phyloP scores from a whole-genome alignment of 2,888 invertebrate species.

The Ectobius pallidus region DNA sequence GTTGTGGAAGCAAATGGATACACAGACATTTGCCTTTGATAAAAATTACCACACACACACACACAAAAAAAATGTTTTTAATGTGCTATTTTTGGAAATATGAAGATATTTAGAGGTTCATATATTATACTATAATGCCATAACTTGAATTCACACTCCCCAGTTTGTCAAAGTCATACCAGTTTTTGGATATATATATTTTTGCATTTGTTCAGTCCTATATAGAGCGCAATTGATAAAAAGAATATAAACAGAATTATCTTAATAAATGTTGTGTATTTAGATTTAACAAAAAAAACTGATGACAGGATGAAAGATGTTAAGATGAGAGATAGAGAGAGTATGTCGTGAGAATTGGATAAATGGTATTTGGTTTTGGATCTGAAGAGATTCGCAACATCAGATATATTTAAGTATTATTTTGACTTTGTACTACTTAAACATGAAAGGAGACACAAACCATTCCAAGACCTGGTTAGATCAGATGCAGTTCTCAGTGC shows the following conservation, averaged over 20 bases:
- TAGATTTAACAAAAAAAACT: constrained; percentile 8
- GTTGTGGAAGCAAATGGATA: constrained; percentile 24
- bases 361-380: constrained; percentile 17
- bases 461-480: constrained; percentile 24
- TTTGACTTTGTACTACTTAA: constrained; percentile 11
- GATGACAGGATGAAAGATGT: constrained; percentile 23
- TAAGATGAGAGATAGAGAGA: constrained; percentile 25
- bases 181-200: constrained; percentile 41
- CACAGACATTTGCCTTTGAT: constrained; percentile 23
- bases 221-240: constrained; percentile 31
- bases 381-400: background rate
- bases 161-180: constrained; percentile 19
- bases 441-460: constrained; percentile 4
- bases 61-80: constrained; percentile 29
- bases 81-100: constrained; percentile 42
- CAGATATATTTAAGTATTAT: constrained; percentile 3
- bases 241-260: constrained; percentile 28
- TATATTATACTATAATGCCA: constrained; percentile 32
- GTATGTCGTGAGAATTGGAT: constrained; percentile 8
- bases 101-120: constrained; percentile 30
- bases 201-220: constrained; percentile 41
- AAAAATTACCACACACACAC: constrained; percentile 9
- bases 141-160: constrained; percentile 28
- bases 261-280: constrained; percentile 32
- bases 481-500: background rate